These are phyloP conservation scores for Bellardia pandia DNA, from an alignment of 2,888 invertebrate genomes.

Conservation along the genomic window DNA sequence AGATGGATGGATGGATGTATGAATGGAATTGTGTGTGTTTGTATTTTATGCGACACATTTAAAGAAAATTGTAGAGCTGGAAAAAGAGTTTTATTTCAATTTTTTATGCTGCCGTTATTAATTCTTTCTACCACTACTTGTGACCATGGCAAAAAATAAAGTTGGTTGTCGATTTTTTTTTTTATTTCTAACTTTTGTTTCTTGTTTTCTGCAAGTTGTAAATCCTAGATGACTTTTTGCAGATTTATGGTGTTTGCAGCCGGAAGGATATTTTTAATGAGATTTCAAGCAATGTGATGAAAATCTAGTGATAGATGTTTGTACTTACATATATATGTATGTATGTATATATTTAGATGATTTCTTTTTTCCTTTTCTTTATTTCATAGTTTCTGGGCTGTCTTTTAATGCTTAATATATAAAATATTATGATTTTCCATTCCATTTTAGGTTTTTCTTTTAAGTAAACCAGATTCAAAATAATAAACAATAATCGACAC, in stretches of 20 bases:
- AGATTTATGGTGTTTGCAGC: constrained; percentile 72
- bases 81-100: constrained; percentile 56
- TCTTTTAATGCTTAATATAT: neutral
- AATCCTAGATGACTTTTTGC: constrained; percentile 64
- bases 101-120: constrained; percentile 24
- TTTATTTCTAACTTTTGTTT: constrained; percentile 1
- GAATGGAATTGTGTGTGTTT: neutral
- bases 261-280: constrained; percentile 73
- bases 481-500: constrained; percentile 17
- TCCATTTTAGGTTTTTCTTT: neutral
- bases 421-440: constrained; percentile 22
- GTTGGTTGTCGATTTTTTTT: constrained; percentile 38
- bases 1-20: neutral
- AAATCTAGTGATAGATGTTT: constrained; percentile 63
- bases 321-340: neutral
- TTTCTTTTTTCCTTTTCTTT: constrained; percentile 17
- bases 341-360: neutral
- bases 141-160: constrained; percentile 40
- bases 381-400: neutral
- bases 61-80: constrained; percentile 25
- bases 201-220: constrained; percentile 38
- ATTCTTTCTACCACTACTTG: constrained; percentile 38
- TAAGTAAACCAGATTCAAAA: neutral
- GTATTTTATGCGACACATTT: constrained; percentile 45
- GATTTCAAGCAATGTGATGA: constrained; percentile 72